These are phyloP conservation scores for Tonatia bakeri DNA, from an alignment of 2,113 vertebrate species.

Conservation along the genomic window DNA sequence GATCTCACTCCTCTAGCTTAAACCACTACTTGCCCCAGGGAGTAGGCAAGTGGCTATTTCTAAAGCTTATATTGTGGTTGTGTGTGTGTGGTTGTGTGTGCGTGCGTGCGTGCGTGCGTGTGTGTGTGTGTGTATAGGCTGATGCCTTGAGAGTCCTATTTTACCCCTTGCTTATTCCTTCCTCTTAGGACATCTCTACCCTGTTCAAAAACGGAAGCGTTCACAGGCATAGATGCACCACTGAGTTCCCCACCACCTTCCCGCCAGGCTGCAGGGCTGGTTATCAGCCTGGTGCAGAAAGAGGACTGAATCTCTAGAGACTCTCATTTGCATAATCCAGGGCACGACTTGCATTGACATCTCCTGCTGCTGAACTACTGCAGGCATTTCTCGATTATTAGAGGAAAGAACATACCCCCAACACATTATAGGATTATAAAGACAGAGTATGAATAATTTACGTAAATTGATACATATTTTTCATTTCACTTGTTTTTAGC, in stretches of 20 bases:
- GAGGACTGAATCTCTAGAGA: slow-evolving; percentile 66
- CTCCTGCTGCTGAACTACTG: slow-evolving; percentile 68
- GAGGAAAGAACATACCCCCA: slow-evolving; percentile 64
- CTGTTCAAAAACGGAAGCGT: slow-evolving; percentile 70
- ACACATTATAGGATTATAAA: slow-evolving; percentile 80
- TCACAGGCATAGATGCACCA: slow-evolving; percentile 44
- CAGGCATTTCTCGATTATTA: slow-evolving; percentile 77
- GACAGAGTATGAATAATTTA: slow-evolving; percentile 82
- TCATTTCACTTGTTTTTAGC: slow-evolving; percentile 71
- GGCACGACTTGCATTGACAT: slow-evolving; percentile 75
- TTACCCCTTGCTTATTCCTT: slow-evolving; percentile 11
- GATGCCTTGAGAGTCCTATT: slow-evolving; percentile 51
- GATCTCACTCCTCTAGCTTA: slow-evolving; percentile 59
- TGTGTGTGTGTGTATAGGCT: slow-evolving; percentile 7
- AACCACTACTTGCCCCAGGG: slow-evolving; percentile 56
- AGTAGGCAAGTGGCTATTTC: slow-evolving; percentile 62
- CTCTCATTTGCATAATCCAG: slow-evolving; percentile 67
- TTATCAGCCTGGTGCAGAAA: slow-evolving; percentile 74
- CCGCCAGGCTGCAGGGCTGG: slow-evolving; percentile 63
- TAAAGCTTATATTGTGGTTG: slow-evolving; percentile 68
- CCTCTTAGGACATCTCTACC: slow-evolving; percentile 61
- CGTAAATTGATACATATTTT: slow-evolving; percentile 77
- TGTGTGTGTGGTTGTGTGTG: neutral
- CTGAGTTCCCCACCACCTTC: slow-evolving; percentile 53
- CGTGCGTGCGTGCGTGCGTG: neutral